Base-by-base conservation (phyloP, 2,888 invertebrate genomes). In the Caenorhabditis imperialis region DNA sequence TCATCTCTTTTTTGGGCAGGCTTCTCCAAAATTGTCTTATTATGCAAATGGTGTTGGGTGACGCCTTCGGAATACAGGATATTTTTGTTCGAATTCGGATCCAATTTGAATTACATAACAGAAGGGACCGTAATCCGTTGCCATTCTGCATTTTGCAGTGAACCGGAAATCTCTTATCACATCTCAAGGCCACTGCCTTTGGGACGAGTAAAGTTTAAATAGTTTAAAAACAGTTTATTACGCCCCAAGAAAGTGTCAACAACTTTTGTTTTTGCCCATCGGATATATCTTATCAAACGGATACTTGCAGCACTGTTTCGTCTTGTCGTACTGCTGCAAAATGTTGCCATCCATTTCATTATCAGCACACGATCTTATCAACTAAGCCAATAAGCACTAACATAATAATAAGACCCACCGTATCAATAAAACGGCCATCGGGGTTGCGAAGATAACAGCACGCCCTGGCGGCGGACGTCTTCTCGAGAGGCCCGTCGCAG, bases 401-500 rank as follows among this genome's bases (percentile, higher is more conserved):
- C n/a, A n/a, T n/a, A n/a, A n/a, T n/a, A n/a, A n/a, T n/a, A n/a
- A n/a, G n/a, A n/a, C 61, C 45, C 33, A 73, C 73, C 73, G 73
- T 73, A 54, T 65, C 57, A 25, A 60, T 53, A 67, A 61, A 67
- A 42, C 50, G 57, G 12, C 55, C 67, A 23, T 74, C 42, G 30
- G 27, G 50, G 20, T 51, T 57, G 12, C 57, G 45, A 27, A 86
- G 62, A 69, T 86, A 85, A 65, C 86, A 86, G 53, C 86, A 86
- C 33, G 85, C 78, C 25, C 67, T 75, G 25, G 63, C 77, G 14
- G 67, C 65, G 27, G 71, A 72, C 27, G 54, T 22, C 47, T 75
- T 75, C 69, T 79, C 78, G 38, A 83, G 77, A 12, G 86, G 84
- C 22, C 75, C 79, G 61, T 86, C 83, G 58, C 86, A 86, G 63